Evolutionary conservation across 2,797 vertebrate genomes (phyloP), one percentile per base, ranked within the genome.

Genomic region (Pachyuromys duprasi): DNA sequence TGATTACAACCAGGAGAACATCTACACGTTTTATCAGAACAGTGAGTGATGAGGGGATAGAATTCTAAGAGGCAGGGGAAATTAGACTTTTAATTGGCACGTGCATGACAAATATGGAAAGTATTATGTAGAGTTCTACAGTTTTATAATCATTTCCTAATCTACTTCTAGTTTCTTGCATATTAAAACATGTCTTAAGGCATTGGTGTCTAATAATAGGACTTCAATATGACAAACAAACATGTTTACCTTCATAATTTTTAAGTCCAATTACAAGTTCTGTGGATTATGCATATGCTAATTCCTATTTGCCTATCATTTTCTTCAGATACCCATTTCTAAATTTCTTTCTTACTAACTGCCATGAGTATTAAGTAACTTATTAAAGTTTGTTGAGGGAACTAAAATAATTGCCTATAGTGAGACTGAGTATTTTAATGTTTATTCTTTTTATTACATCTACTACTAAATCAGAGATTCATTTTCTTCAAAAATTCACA

Each of bases 1-100:
- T 95, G 89, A 97, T 97, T 97, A 96, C 62, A 87, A 87, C 91
- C 92, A 94, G 88, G 63, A 96, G 79, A 86, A 94, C 8, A 90
- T 63, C 39, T 26, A 78, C 5, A 36, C 82, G 65, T 87, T 88
- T 91, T 72, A 65, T 74, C 60, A 93, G 93, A 96, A 96, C 80
- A 97, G 92, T 79, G 95, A 86, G 89, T 96, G 95, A 97, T 89
- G 62, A 95, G 70, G 67, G 72, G 75, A 45, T 76, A 62, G 57
- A 93, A 95, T 65, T 93, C 92, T 87, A 92, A 93, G 49, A 89
- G 55, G 89, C 89, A 88, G 90, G 62, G 76, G 89, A 95, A 97
- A 96, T 92, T 78, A 89, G 90, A 96, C 70, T 86, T 94, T 89
- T 95, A 95, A 93, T 80, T 89, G 96, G 89, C 39, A 95, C 0